Conservation (phyloP, 2,797 vertebrate genomes). For the Varecia variegata region DNA sequence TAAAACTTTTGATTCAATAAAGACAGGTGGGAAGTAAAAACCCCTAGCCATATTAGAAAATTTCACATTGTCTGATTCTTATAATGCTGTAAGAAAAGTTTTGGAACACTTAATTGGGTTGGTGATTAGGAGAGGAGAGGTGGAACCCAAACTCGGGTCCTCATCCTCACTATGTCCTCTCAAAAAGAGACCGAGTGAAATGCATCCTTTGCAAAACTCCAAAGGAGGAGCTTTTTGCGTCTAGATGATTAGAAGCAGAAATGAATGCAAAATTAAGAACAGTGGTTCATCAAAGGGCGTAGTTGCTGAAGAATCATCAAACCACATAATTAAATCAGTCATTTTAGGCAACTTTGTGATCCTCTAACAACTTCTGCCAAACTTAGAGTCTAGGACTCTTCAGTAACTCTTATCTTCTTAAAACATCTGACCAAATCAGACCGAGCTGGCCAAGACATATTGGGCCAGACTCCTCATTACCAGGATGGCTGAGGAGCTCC, state of each 20-base stretch:
- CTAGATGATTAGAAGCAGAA: background rate
- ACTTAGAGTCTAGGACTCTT: background rate
- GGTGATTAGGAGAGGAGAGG: too few species aligned
- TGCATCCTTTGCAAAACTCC: accelerated
- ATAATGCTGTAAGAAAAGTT: background rate
- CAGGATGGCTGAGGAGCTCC: background rate
- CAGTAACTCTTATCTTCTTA: background rate
- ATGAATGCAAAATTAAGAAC: background rate
- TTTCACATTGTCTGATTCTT: accelerated
- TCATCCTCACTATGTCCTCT: background rate
- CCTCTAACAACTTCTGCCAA: background rate
- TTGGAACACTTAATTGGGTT: accelerated
- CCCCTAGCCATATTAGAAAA: background rate
- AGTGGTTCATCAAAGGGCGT: accelerated
- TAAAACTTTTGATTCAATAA: background rate
- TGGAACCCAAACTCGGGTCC: background rate
- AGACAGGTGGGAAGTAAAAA: background rate
- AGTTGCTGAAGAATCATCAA: background rate
- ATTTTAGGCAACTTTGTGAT: background rate
- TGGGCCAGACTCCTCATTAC: background rate
- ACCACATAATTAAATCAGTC: background rate
- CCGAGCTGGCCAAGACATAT: background rate
- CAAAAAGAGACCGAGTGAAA: background rate
- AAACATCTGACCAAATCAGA: background rate
- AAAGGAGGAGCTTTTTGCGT: accelerated